phyloP scores from a whole-genome alignment of 2,888 invertebrate genomes.

The Creontiades dilutus region DNA sequence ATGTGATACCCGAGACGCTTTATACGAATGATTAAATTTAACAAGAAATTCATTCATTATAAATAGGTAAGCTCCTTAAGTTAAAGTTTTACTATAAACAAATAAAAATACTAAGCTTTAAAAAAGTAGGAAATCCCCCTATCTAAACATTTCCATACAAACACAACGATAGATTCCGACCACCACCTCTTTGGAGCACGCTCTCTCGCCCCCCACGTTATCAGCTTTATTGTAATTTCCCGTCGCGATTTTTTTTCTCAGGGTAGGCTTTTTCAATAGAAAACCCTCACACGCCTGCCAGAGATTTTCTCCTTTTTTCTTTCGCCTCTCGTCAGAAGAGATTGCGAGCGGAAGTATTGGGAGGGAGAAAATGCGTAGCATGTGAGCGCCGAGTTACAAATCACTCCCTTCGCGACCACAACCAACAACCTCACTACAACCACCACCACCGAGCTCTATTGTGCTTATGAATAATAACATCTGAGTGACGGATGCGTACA shows the following conservation, averaged over 20 bases:
- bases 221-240: constrained; percentile 30
- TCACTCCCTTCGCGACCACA: constrained; percentile 19
- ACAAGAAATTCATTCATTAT: no score
- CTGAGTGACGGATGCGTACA: constrained; percentile 15
- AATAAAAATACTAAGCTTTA: no score
- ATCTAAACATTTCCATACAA: neutral
- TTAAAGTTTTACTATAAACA: no score
- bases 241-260: neutral
- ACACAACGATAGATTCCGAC: constrained; percentile 13
- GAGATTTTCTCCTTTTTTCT: constrained; percentile 2
- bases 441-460: neutral
- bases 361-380: neutral
- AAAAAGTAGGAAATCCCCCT: neutral
- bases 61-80: no score
- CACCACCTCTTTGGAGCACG: neutral
- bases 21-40: no score
- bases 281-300: neutral
- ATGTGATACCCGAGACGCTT: no score
- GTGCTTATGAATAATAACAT: constrained; percentile 13
- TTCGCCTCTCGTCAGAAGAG: constrained; percentile 2
- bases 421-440: neutral
- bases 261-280: constrained; percentile 30
- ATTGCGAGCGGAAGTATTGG: neutral
- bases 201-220: neutral
- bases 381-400: constrained; percentile 36